These are phyloP conservation scores for Semnopithecus entellus DNA, from an alignment of 2,113 vertebrate species.

Conservation along the genomic window DNA sequence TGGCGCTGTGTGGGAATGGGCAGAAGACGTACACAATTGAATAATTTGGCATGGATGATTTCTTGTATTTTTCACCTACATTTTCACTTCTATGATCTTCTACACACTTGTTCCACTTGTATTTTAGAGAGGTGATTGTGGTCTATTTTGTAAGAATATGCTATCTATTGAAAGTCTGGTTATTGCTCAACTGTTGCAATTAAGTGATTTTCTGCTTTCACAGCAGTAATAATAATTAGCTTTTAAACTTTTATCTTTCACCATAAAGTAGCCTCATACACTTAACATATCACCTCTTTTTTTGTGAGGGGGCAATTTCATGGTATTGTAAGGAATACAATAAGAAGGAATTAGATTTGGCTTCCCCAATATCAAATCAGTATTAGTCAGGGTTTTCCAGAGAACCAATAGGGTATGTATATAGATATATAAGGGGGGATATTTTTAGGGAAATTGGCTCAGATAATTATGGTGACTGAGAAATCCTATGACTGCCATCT, in stretches of 20 bases:
- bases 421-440: background rate
- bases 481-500: background rate
- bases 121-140: background rate
- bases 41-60: background rate
- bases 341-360: background rate
- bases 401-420: background rate
- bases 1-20: background rate
- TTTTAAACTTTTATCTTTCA: background rate
- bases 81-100: background rate
- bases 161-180: background rate
- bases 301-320: background rate
- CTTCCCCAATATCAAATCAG: background rate
- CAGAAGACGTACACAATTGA: background rate
- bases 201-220: background rate
- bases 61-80: background rate
- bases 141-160: background rate
- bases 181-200: background rate
- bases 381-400: background rate
- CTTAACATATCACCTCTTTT: background rate
- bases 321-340: background rate
- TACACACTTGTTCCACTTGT: background rate
- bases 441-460: background rate
- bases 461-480: background rate
- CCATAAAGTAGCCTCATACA: background rate
- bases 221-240: background rate